A percentile compares a stretch with the other conserved stretches of the same genome.
Conservation (phyloP, 2,113 vertebrate genomes). For the Sphaerodactylus townsendi region DNA sequence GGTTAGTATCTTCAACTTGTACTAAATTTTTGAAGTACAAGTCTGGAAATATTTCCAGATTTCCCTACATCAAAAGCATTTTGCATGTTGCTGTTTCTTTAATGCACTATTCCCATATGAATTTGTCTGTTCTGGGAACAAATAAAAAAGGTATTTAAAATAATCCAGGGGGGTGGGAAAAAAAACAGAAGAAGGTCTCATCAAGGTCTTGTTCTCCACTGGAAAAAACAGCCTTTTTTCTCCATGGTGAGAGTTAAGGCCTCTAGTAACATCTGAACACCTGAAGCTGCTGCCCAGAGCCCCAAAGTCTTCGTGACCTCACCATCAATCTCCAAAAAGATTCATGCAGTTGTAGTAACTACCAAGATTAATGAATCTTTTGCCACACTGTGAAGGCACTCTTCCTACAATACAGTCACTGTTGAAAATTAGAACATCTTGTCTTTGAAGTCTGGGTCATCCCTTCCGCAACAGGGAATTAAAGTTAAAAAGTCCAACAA, state of each 20-base stretch:
- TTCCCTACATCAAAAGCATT: slow-evolving; percentile 3
- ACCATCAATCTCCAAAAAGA: not conserved
- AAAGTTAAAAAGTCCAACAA: not conserved
- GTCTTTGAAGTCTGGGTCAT: not conserved
- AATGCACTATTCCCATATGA: slow-evolving; percentile 36
- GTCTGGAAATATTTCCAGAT: slow-evolving; percentile 44
- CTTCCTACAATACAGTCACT: not conserved
- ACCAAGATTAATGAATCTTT: not conserved
- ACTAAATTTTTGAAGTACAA: slow-evolving; percentile 28
- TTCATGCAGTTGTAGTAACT: not conserved
- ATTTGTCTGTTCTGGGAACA: slow-evolving; percentile 7
- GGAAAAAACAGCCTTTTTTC: too few species aligned
- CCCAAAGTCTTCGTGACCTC: not conserved
- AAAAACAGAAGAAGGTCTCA: not conserved
- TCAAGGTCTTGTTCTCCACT: not conserved
- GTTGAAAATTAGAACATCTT: not conserved
- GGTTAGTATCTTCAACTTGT: slow-evolving; percentile 15
- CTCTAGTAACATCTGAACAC: not conserved
- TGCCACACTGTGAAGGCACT: not conserved
- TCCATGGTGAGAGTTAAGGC: not conserved
- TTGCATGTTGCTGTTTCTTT: slow-evolving; percentile 31
- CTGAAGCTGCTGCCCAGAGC: not conserved
- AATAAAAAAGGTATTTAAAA: slow-evolving; percentile 13
- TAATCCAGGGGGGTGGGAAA: not conserved
- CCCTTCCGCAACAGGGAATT: not conserved